Conservation (phyloP, 1,140 invertebrate species). For the Anoplolepis gracilipes region DNA sequence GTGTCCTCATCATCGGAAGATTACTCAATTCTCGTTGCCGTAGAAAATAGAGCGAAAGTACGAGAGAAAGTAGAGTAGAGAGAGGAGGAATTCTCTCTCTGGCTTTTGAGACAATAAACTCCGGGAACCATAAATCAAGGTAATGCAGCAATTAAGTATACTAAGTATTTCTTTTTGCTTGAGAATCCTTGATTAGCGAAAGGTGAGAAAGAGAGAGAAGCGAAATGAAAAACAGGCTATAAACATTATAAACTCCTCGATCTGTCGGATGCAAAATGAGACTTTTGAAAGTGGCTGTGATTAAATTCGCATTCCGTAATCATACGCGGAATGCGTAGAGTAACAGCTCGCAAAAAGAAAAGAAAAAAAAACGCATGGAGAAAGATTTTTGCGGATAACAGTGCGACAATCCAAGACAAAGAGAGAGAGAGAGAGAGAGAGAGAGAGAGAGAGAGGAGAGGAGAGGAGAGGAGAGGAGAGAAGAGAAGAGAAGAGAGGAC, state of each 20-base stretch:
- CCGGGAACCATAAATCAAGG: no score
- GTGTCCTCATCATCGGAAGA: not conserved
- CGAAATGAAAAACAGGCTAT: not conserved
- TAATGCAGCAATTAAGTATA: no score
- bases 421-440: not conserved
- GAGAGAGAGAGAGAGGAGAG: not conserved
- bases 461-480: not conserved
- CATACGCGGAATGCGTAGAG: not conserved
- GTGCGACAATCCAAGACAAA: not conserved
- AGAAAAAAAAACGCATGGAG: not conserved
- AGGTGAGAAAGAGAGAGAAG: no score
- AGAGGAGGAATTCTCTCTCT: not conserved
- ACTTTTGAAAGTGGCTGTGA: not conserved
- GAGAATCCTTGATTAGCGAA: no score
- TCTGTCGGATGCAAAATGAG: not conserved
- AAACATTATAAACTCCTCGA: not conserved
- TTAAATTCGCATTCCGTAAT: not conserved
- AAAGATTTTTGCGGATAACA: slow-evolving; percentile 2
- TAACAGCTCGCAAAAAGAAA: no score
- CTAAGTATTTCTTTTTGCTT: no score
- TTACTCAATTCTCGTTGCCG: slow-evolving; percentile 19
- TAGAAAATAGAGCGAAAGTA: slow-evolving; percentile 25
- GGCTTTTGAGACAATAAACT: no score
- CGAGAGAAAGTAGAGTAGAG: slow-evolving; percentile 26
- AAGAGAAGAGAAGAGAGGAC: no score